Conservation (phyloP, 2,797 vertebrate species). For the Psittacula echo region DNA sequence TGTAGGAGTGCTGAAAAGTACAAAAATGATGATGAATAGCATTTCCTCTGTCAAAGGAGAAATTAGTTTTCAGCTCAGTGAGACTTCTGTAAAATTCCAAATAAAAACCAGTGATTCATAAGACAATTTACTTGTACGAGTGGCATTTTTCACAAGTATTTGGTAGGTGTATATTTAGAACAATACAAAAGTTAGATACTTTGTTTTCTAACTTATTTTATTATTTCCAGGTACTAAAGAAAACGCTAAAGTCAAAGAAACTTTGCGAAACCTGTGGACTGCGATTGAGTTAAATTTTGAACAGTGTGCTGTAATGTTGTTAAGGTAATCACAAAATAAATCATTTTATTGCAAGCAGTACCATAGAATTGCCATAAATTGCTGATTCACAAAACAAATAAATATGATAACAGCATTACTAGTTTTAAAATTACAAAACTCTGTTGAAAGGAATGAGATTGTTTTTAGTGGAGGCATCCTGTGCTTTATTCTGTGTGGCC, state of each 20-base stretch:
- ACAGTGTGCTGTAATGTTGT: constrained; percentile 79
- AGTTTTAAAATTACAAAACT: not conserved
- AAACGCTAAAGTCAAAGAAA: constrained; percentile 79
- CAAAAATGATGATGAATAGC: not conserved
- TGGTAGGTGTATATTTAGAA: not conserved
- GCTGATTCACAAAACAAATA: not conserved
- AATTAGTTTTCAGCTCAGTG: not conserved
- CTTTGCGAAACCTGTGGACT: constrained; percentile 84
- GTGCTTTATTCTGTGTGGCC: not conserved
- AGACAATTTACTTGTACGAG: not conserved
- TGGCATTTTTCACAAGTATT: not conserved
- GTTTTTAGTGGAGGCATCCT: not conserved
- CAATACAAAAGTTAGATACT: not conserved
- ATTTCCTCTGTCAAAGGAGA: not conserved
- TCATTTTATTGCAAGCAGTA: not conserved
- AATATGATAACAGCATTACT: not conserved
- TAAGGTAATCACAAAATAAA: constrained; percentile 82
- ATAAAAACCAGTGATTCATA: not conserved
- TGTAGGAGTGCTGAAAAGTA: not conserved
- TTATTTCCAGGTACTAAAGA: constrained; percentile 82
- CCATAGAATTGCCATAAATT: not conserved
- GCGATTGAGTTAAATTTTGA: constrained; percentile 81
- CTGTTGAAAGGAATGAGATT: not conserved
- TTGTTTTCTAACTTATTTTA: constrained; percentile 33
- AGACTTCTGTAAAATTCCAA: not conserved